Evolutionary conservation across 2,888 invertebrate genomes (phyloP).

Genomic region (Hypselothyrea guttata): DNA sequence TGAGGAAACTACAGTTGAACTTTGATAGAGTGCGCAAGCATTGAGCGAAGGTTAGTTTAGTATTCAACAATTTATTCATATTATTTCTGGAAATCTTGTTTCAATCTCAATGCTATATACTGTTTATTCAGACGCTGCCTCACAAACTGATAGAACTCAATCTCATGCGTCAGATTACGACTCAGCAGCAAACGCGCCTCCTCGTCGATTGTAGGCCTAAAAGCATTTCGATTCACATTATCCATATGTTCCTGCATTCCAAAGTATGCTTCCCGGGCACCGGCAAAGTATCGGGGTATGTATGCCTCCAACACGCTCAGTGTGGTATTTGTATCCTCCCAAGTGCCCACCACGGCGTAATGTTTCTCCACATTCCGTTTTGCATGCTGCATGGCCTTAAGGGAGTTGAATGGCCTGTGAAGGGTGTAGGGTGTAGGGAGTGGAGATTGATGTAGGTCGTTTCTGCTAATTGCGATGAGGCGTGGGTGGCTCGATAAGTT

Average conservation of each 20-base stretch:
- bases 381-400: conserved; percentile 91
- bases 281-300: conserved; percentile 86
- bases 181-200: conserved; percentile 90
- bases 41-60: conserved; percentile 41
- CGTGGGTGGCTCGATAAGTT: conserved; percentile 32
- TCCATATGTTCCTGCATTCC: conserved; percentile 72
- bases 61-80: conserved; percentile 19
- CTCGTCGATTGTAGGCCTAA: conserved; percentile 91
- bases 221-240: conserved; percentile 84
- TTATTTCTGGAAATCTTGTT: conserved; percentile 35
- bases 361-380: conserved; percentile 91
- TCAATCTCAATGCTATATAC: conserved; percentile 85
- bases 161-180: conserved; percentile 91
- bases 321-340: conserved; percentile 93
- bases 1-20: conserved; percentile 14
- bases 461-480: not conserved
- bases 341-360: conserved; percentile 93
- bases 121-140: conserved; percentile 91
- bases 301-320: conserved; percentile 84
- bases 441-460: not conserved
- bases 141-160: conserved; percentile 95
- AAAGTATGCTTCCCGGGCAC: conserved; percentile 89
- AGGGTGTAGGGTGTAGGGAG: no score
- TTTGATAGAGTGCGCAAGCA: conserved; percentile 33
- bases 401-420: conserved; percentile 90